Conservation (phyloP, 2,797 vertebrate species). For the Sparidentex hasta region DNA sequence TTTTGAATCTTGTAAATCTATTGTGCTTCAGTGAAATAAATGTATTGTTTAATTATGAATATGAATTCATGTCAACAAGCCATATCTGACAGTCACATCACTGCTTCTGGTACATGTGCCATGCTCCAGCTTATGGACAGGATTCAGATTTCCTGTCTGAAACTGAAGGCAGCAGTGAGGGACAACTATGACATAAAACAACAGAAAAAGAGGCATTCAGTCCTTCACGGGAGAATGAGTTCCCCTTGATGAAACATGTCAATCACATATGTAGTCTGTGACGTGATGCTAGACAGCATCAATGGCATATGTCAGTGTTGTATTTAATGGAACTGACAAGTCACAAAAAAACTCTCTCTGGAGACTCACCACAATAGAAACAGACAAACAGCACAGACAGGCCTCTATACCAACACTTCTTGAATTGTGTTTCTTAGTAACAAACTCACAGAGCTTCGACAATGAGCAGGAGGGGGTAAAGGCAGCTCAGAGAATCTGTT, state of each 20-base stretch:
- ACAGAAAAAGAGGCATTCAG: not conserved
- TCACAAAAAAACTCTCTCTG: not conserved
- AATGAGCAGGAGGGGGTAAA: conserved; percentile 57
- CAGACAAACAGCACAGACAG: conserved; percentile 7
- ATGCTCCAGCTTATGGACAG: conserved; percentile 1
- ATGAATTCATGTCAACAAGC: not conserved
- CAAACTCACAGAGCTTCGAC: conserved; percentile 70
- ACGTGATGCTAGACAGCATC: conserved; percentile 7
- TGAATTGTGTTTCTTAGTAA: not conserved
- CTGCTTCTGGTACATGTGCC: not conserved
- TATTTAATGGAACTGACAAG: not conserved
- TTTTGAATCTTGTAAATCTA: not conserved
- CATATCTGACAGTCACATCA: not conserved
- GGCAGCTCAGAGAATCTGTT: conserved; percentile 86
- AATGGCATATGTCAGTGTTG: conserved; percentile 9
- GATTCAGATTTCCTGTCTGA: not conserved
- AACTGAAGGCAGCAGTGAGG: conserved; percentile 2
- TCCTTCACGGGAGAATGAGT: conserved; percentile 10
- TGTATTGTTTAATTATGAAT: not conserved
- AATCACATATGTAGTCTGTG: conserved; percentile 6
- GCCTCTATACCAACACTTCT: conserved; percentile 13
- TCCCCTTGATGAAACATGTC: conserved; percentile 5
- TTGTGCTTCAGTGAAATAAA: not conserved
- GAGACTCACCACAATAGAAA: conserved; percentile 4
- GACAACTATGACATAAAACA: not conserved